These are phyloP conservation scores for Forpus xanthops DNA, from an alignment of 2,797 vertebrate genomes.

Conservation along the genomic window DNA sequence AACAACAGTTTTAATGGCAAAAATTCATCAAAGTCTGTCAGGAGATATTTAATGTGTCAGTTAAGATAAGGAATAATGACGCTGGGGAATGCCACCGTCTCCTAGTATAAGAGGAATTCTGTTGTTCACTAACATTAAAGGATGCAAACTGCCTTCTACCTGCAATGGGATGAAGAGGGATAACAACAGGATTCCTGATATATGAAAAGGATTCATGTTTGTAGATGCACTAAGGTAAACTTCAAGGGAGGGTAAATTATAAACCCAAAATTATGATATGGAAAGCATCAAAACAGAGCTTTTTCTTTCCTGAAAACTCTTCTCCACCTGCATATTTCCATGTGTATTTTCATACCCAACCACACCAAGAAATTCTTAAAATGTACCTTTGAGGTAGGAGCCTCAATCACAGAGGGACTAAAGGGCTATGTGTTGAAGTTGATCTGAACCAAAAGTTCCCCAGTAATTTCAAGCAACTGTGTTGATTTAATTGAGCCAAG, in stretches of 20 bases:
- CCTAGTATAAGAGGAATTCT: conserved; percentile 46
- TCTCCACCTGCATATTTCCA: background rate
- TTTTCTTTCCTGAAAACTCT: background rate
- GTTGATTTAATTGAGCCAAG: background rate
- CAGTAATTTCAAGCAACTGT: background rate
- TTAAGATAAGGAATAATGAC: conserved; percentile 57
- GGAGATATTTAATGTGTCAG: conserved; percentile 64
- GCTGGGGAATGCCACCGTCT: conserved; percentile 13
- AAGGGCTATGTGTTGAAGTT: background rate
- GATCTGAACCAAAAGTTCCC: background rate
- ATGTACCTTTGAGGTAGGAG: background rate
- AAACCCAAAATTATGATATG: background rate
- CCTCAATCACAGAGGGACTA: background rate
- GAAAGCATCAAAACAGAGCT: background rate
- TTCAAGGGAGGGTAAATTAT: background rate
- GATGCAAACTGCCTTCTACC: background rate
- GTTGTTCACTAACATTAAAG: conserved; percentile 31
- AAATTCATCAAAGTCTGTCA: conserved; percentile 64
- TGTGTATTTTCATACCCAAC: background rate
- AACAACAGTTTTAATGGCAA: conserved; percentile 66
- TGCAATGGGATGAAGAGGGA: background rate
- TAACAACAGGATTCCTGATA: background rate
- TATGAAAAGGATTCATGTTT: background rate
- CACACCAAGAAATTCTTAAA: background rate
- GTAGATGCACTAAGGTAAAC: background rate